phyloP scores from a whole-genome alignment of 1,140 invertebrate genomes.

The Zaprionus taronus region DNA sequence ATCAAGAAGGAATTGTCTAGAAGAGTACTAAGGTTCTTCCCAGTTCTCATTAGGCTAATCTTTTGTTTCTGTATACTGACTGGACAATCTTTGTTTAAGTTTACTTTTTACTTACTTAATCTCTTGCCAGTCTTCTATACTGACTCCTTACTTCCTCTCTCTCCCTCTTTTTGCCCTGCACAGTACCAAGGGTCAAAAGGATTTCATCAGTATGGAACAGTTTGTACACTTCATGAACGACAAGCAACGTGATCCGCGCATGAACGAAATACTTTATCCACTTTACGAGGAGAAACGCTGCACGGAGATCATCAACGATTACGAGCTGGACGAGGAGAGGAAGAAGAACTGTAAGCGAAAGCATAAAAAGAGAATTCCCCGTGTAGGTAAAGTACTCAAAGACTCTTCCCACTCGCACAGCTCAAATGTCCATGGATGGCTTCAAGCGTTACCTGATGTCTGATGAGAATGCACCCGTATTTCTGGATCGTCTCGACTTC shows the following conservation, averaged over 20 bases:
- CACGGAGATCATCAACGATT: constrained; percentile 96
- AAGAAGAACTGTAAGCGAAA: constrained; percentile 89
- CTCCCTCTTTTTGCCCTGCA: constrained; percentile 43
- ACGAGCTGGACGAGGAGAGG: constrained; percentile 94
- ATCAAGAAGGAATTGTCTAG: too few species aligned
- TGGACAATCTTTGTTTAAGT: too few species aligned
- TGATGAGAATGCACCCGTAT: constrained; percentile 99
- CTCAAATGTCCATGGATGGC: constrained; percentile 95
- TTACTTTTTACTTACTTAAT: too few species aligned
- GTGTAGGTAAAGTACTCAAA: not conserved
- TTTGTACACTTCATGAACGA: constrained; percentile 98
- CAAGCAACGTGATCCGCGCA: constrained; percentile 98
- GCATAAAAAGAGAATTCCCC: too few species aligned
- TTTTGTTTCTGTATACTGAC: not conserved
- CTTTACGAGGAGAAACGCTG: constrained; percentile 98
- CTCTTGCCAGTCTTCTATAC: too few species aligned
- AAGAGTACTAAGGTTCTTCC: not conserved
- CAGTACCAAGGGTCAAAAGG: constrained; percentile 95
- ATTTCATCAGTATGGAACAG: constrained; percentile 93
- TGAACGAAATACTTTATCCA: constrained; percentile 99
- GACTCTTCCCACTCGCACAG: constrained; percentile 23
- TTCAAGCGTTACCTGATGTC: constrained; percentile 99
- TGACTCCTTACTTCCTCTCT: too few species aligned
- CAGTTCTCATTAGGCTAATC: not conserved
- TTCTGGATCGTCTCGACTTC: constrained; percentile 97